A percentile compares a stretch with the other conserved stretches of the same genome.
Evolutionary conservation across 2,797 vertebrate species (phyloP).

Genomic region (Oophaga sylvatica): DNA sequence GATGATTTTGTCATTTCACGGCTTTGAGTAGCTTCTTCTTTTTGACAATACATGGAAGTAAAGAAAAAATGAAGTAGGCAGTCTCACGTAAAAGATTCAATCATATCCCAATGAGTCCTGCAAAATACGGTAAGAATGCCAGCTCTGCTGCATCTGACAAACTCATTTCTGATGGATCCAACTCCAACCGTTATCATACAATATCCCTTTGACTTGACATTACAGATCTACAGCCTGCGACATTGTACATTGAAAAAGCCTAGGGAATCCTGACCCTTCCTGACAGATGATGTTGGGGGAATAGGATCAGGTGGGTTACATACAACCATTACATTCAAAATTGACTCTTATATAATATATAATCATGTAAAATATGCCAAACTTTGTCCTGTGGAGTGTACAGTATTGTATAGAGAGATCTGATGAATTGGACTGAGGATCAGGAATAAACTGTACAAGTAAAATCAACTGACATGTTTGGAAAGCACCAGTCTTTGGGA

Average conservation of each 20-base stretch:
- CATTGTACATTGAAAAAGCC: not conserved
- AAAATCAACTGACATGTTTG: not conserved
- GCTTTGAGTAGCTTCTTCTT: not conserved
- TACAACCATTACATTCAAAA: too few species aligned
- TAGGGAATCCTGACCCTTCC: too few species aligned
- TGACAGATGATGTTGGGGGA: too few species aligned
- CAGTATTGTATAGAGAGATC: not conserved
- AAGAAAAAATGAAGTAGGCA: not conserved
- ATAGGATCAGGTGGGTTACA: too few species aligned
- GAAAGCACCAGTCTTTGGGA: not conserved
- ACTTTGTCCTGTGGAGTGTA: not conserved
- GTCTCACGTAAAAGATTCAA: not conserved
- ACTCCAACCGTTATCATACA: too few species aligned
- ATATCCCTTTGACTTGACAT: too few species aligned
- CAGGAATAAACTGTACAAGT: not conserved
- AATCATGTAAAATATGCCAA: not conserved
- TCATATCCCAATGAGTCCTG: not conserved
- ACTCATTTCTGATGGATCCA: too few species aligned
- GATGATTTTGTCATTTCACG: not conserved
- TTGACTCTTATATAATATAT: not conserved
- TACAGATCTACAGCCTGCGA: not conserved
- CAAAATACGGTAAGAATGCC: not conserved
- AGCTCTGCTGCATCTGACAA: not conserved
- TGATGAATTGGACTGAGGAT: not conserved
- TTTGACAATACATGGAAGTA: not conserved